Conservation (phyloP, 1,140 invertebrate species). For the Drosophila bipectinata region DNA sequence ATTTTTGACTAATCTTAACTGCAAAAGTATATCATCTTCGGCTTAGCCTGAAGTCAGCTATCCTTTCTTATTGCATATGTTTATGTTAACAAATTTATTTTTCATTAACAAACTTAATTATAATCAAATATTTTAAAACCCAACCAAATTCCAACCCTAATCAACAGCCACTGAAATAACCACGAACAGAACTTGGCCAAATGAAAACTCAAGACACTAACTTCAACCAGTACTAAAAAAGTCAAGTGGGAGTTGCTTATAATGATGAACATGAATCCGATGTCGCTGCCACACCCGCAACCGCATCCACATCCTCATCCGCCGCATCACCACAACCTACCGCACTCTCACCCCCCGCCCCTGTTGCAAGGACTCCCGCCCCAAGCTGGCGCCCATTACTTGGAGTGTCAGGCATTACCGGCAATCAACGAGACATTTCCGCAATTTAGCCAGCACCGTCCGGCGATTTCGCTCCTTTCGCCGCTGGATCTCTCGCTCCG, state of each 20-base stretch:
- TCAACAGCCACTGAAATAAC: no score
- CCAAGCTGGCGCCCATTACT: slow-evolving; percentile 48
- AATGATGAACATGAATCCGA: slow-evolving; percentile 63
- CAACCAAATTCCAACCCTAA: no score
- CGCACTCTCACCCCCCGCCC: slow-evolving; percentile 10
- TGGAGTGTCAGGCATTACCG: slow-evolving; percentile 73
- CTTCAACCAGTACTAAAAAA: slow-evolving; percentile 10
- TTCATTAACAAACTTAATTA: no score
- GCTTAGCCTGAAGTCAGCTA: no score
- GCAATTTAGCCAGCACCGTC: slow-evolving; percentile 71
- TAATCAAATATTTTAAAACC: no score
- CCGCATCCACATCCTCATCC: slow-evolving; percentile 13
- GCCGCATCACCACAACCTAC: slow-evolving; percentile 22
- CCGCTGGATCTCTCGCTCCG: slow-evolving; percentile 86
- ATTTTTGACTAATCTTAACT: no score
- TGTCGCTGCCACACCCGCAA: slow-evolving; percentile 3
- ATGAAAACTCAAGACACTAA: slow-evolving; percentile 9
- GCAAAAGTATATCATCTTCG: no score
- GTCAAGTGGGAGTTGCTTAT: slow-evolving; percentile 6
- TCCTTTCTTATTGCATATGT: no score
- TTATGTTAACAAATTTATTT: no score
- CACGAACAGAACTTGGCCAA: neutral
- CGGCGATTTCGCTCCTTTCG: slow-evolving; percentile 80
- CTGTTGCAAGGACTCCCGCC: slow-evolving; percentile 15
- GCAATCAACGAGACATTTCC: slow-evolving; percentile 83